Evolutionary conservation across 2,888 invertebrate species (phyloP).

Genomic region (Andrena bicolor): DNA sequence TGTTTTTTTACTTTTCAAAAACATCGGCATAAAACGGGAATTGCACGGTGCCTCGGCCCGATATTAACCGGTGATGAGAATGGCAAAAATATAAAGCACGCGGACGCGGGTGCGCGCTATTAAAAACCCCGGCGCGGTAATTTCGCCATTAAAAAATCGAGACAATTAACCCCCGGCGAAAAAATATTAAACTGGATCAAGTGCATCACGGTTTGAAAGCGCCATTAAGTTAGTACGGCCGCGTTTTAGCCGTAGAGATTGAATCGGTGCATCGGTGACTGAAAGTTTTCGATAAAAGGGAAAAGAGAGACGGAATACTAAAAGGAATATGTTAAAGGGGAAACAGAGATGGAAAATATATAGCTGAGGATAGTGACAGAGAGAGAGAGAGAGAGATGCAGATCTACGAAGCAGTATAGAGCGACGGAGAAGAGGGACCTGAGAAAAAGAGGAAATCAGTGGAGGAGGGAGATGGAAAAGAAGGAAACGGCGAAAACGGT

Average conservation of each 20-base stretch:
- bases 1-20: neutral
- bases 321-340: neutral
- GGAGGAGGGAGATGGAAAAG: conserved; percentile 6
- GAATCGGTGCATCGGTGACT: conserved; percentile 37
- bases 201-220: conserved; percentile 47
- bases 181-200: conserved; percentile 50
- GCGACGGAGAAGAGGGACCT: no score
- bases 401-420: neutral
- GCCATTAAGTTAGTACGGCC: conserved; percentile 49
- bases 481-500: conserved; percentile 16
- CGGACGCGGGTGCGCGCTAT: neutral
- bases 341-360: neutral
- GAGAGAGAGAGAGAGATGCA: neutral
- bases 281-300: neutral
- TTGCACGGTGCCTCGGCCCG: neutral
- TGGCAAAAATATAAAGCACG: conserved; percentile 24
- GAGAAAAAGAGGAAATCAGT: neutral
- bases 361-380: neutral
- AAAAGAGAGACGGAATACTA: neutral
- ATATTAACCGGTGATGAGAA: conserved; percentile 24
- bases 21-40: conserved; percentile 4
- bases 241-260: conserved; percentile 49
- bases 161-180: conserved; percentile 18
- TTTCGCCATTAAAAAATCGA: conserved; percentile 31
- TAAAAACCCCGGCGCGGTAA: conserved; percentile 27